Percentiles rank a stretch among this genome's conserved stretches.
phyloP scores from a whole-genome alignment of 2,113 vertebrate genomes.

The Bambusicola thoracicus region DNA sequence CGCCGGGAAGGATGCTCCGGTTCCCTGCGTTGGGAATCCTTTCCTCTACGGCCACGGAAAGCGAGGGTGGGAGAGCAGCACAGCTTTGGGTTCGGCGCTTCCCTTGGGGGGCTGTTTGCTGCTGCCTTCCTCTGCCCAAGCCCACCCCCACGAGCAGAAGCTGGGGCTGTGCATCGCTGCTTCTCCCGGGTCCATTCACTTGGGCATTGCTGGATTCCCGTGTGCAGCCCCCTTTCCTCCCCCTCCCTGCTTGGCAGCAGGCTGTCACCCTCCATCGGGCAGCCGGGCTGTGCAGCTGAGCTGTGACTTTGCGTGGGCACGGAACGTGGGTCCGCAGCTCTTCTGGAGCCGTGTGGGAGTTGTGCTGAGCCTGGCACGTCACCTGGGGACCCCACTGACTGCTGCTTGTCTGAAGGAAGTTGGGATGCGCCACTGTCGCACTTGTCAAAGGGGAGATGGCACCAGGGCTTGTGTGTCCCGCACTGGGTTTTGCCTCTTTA shows the following conservation, averaged over 20 bases:
- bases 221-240: background rate
- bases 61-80: background rate
- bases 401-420: background rate
- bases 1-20: background rate
- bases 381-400: background rate
- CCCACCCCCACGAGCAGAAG: rapidly evolving
- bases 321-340: background rate
- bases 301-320: background rate
- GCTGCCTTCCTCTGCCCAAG: background rate
- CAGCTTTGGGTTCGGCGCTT: rapidly evolving
- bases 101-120: background rate
- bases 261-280: background rate
- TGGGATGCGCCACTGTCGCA: background rate
- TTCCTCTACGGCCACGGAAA: background rate
- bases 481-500: background rate
- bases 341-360: background rate
- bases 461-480: background rate
- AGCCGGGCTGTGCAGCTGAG: background rate
- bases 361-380: rapidly evolving
- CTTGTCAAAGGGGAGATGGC: background rate
- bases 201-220: rapidly evolving
- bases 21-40: rapidly evolving
- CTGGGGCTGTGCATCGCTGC: background rate
- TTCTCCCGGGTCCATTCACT: background rate
- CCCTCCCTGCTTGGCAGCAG: background rate